These are phyloP conservation scores for Anisognathus igniventris DNA, from an alignment of 2,797 vertebrate species.

Conservation along the genomic window DNA sequence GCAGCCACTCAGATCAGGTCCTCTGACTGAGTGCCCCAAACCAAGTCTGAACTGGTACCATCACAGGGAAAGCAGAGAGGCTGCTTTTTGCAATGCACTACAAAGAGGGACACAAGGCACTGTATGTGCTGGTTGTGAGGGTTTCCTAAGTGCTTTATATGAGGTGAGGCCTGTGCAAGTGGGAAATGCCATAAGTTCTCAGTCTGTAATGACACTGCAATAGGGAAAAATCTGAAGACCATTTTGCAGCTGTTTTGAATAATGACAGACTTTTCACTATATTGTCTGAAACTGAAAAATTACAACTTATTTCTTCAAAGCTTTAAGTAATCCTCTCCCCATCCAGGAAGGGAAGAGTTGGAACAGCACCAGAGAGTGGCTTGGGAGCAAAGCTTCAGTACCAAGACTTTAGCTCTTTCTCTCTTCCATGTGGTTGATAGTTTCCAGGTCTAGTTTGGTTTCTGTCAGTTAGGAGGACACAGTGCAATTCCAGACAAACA, in stretches of 20 bases:
- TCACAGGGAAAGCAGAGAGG: neutral
- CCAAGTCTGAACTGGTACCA: neutral
- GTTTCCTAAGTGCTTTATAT: neutral
- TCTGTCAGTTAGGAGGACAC: neutral
- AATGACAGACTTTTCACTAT: neutral
- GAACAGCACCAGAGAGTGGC: neutral
- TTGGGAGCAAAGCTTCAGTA: neutral
- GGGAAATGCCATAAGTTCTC: neutral
- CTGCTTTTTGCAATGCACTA: neutral
- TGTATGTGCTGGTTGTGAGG: neutral
- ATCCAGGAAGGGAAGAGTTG: neutral
- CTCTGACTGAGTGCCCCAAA: neutral
- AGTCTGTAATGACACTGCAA: neutral
- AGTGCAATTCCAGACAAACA: slow-evolving; percentile 20
- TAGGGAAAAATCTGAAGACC: neutral
- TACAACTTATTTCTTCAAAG: slow-evolving; percentile 7
- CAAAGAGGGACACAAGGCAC: neutral
- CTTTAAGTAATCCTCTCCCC: neutral
- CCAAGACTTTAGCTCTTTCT: neutral
- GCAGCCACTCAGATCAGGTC: neutral
- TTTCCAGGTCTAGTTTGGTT: neutral
- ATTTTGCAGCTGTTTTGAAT: slow-evolving; percentile 5
- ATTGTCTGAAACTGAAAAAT: slow-evolving; percentile 10
- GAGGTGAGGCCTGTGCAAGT: neutral
- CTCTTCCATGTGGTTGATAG: neutral